These are phyloP conservation scores for Sebastes cheni DNA, from an alignment of 2,797 vertebrate genomes.

Conservation along the genomic window DNA sequence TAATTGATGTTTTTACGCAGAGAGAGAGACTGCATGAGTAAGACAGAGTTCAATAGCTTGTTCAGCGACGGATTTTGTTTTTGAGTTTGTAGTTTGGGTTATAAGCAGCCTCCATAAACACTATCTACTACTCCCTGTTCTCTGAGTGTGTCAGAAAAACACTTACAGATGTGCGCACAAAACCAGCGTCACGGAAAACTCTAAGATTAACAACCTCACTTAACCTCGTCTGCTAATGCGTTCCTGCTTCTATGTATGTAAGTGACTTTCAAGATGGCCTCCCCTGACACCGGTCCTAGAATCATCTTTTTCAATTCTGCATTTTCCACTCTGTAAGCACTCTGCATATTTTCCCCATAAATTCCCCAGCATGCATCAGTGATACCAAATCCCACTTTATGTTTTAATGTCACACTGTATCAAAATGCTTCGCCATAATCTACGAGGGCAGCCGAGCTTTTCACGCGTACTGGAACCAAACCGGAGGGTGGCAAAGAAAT, in stretches of 20 bases:
- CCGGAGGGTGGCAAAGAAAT: neutral
- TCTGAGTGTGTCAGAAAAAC: neutral
- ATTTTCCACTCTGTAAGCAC: conserved; percentile 45
- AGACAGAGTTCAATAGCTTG: neutral
- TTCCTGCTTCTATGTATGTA: neutral
- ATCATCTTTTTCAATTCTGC: conserved; percentile 10
- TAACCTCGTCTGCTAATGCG: neutral
- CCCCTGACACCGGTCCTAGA: neutral
- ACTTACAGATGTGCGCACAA: neutral
- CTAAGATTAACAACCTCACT: neutral
- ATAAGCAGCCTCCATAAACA: neutral
- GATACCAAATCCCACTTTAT: conserved; percentile 28
- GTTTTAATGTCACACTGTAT: conserved; percentile 30
- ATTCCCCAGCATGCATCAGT: conserved; percentile 27
- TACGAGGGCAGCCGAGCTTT: conserved; percentile 22
- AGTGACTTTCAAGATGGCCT: conserved; percentile 9
- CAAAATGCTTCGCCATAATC: conserved; percentile 15
- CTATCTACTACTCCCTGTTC: neutral
- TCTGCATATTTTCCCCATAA: conserved; percentile 31
- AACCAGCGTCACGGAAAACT: neutral
- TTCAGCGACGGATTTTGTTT: neutral
- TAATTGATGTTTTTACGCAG: neutral
- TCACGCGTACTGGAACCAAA: neutral
- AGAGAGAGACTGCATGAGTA: neutral
- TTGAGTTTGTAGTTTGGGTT: neutral